Percentiles rank a stretch among this genome's conserved stretches.
Evolutionary conservation across 2,797 vertebrate species (phyloP).

Genomic region (Pipistrellus kuhlii): DNA sequence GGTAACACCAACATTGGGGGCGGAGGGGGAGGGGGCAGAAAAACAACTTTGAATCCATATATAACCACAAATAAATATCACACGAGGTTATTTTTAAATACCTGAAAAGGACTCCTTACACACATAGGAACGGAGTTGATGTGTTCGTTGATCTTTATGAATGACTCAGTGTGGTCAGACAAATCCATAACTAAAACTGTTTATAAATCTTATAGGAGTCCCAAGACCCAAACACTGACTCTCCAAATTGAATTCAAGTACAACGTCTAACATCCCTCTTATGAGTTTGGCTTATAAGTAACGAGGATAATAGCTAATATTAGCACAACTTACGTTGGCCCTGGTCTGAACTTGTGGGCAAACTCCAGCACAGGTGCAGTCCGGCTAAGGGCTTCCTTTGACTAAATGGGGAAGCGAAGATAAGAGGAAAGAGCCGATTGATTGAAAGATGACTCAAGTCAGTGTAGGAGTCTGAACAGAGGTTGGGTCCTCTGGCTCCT

Average conservation of each 20-base stretch:
- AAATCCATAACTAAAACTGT: neutral
- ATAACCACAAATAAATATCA: neutral
- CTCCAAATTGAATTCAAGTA: neutral
- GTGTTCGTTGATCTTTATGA: neutral
- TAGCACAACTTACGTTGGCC: neutral
- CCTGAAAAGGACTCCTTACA: constrained; percentile 22
- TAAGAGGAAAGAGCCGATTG: neutral
- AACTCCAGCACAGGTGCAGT: neutral
- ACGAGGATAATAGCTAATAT: neutral
- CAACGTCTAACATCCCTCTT: neutral
- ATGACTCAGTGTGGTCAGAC: neutral
- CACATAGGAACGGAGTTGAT: neutral
- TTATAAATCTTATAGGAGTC: neutral
- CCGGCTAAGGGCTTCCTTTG: neutral
- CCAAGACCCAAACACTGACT: neutral
- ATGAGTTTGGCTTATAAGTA: neutral
- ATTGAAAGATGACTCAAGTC: constrained; percentile 6
- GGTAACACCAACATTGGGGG: neutral
- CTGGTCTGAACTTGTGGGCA: neutral
- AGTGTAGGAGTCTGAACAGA: neutral
- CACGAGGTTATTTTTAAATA: neutral
- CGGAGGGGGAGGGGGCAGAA: no score
- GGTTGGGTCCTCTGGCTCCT: neutral
- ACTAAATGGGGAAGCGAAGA: neutral
- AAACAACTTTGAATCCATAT: neutral